A percentile compares a stretch with the other conserved stretches of the same genome.
These are phyloP conservation scores for Epiperipatus broadwayi DNA, from an alignment of 2,888 invertebrate genomes.

Conservation along the genomic window DNA sequence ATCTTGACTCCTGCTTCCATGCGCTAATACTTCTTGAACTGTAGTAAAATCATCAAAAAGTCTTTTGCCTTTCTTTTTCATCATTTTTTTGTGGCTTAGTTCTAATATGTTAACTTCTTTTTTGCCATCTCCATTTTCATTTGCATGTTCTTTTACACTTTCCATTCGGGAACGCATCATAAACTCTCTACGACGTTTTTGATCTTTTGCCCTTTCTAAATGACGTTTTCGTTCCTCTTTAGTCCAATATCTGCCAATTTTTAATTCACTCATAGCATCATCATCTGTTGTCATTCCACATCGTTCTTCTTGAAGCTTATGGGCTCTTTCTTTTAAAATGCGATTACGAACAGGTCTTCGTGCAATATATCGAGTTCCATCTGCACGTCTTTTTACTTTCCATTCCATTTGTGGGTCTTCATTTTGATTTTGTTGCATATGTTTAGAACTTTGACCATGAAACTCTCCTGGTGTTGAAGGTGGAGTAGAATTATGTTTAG, in stretches of 20 bases:
- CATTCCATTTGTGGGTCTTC: slow-evolving; percentile 34
- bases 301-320: slow-evolving; percentile 44
- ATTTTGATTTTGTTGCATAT: no score
- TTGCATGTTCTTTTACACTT: slow-evolving; percentile 15
- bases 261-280: slow-evolving; percentile 54
- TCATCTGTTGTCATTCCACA: slow-evolving; percentile 51
- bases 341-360: slow-evolving; percentile 46
- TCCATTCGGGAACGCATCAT: slow-evolving; percentile 22
- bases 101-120: slow-evolving; percentile 29
- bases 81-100: slow-evolving; percentile 34
- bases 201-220: slow-evolving; percentile 45
- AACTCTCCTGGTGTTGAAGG: slow-evolving; percentile 3
- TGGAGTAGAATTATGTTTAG: slow-evolving; percentile 18
- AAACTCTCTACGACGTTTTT: slow-evolving; percentile 27
- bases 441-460: no score
- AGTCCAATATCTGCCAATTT: slow-evolving; percentile 52
- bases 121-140: slow-evolving; percentile 17
- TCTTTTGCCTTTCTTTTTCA: slow-evolving; percentile 28
- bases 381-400: slow-evolving; percentile 55
- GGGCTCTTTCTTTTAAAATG: slow-evolving; percentile 44
- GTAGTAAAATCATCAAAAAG: slow-evolving; percentile 33
- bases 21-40: slow-evolving; percentile 32
- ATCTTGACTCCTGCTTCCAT: slow-evolving; percentile 25
- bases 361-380: slow-evolving; percentile 55
- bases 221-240: slow-evolving; percentile 54